Percentiles rank a stretch among this genome's conserved stretches.
These are phyloP conservation scores for Enteromius viviparus DNA, from an alignment of 2,797 vertebrate species.

Conservation along the genomic window DNA sequence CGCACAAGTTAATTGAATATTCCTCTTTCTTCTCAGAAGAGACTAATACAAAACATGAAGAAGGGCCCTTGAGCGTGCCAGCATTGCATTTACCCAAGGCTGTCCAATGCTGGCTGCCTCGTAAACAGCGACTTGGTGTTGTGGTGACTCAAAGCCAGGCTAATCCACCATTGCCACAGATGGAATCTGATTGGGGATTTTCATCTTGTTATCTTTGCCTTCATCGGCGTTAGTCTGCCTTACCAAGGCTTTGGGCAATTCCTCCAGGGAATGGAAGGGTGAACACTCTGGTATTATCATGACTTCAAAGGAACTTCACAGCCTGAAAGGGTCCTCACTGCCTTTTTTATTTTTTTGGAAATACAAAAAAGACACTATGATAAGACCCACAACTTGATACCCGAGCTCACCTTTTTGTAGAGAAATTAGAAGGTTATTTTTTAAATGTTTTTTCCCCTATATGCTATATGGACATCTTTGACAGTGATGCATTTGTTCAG, in stretches of 20 bases:
- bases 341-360: constrained; percentile 18
- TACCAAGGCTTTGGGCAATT: constrained; percentile 31
- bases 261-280: constrained; percentile 19
- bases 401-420: constrained; percentile 38
- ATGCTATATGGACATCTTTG: not conserved
- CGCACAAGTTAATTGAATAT: constrained; percentile 50
- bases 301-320: constrained; percentile 52
- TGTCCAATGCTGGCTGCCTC: not conserved
- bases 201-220: constrained; percentile 25
- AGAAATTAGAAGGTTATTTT: constrained; percentile 7
- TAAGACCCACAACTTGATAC: constrained; percentile 39
- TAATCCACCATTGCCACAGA: constrained; percentile 10
- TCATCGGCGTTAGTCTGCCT: not conserved
- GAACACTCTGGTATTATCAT: constrained; percentile 44
- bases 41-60: constrained; percentile 28
- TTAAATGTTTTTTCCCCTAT: not conserved
- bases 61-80: constrained; percentile 1
- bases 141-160: constrained; percentile 17
- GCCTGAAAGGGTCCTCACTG: constrained; percentile 34
- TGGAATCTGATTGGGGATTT: constrained; percentile 18
- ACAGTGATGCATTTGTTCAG: constrained; percentile 12
- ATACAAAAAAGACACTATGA: constrained; percentile 22
- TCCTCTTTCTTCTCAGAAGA: constrained; percentile 46
- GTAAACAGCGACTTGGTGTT: constrained; percentile 4
- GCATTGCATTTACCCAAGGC: not conserved